Conservation (phyloP, 1,140 invertebrate species). For the Drosophila virilis region DNA sequence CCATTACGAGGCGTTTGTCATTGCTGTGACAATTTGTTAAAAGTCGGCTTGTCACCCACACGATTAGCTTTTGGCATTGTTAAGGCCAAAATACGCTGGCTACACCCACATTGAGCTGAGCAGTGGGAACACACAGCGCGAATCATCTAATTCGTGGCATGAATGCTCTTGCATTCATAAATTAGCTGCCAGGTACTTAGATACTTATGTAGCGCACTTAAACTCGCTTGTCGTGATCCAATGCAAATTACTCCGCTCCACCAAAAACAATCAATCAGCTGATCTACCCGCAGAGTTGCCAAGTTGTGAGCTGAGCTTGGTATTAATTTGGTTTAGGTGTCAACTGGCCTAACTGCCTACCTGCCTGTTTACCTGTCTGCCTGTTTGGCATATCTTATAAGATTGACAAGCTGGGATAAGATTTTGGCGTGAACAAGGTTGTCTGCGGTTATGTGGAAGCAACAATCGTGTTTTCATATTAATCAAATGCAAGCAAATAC, state of each 20-base stretch:
- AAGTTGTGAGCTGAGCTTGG: slow-evolving; percentile 37
- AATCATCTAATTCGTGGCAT: slow-evolving; percentile 75
- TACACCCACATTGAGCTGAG: slow-evolving; percentile 48
- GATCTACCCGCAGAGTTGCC: slow-evolving; percentile 27
- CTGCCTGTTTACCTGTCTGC: slow-evolving; percentile 19
- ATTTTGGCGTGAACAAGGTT: slow-evolving; percentile 59
- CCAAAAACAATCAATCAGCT: slow-evolving; percentile 73
- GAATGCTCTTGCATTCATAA: slow-evolving; percentile 81
- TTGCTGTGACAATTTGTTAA: slow-evolving; percentile 53
- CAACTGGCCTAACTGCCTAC: slow-evolving; percentile 39
- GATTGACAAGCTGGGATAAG: slow-evolving; percentile 68
- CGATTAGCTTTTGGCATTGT: slow-evolving; percentile 63
- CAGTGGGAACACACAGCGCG: slow-evolving; percentile 30
- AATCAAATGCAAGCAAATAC: slow-evolving; percentile 11
- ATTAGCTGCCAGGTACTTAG: slow-evolving; percentile 61
- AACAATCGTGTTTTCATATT: slow-evolving; percentile 3
- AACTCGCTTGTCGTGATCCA: slow-evolving; percentile 63
- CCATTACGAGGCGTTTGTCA: slow-evolving; percentile 43
- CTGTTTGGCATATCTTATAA: slow-evolving; percentile 71
- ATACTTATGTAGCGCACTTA: slow-evolving; percentile 56
- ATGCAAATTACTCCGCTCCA: slow-evolving; percentile 64
- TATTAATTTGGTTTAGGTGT: slow-evolving; percentile 76
- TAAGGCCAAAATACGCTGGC: slow-evolving; percentile 29
- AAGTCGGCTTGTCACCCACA: slow-evolving; percentile 52
- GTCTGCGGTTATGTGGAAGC: slow-evolving; percentile 36